These are phyloP conservation scores for Oreochromis mossambicus DNA, from an alignment of 2,797 vertebrate species.

Conservation along the genomic window DNA sequence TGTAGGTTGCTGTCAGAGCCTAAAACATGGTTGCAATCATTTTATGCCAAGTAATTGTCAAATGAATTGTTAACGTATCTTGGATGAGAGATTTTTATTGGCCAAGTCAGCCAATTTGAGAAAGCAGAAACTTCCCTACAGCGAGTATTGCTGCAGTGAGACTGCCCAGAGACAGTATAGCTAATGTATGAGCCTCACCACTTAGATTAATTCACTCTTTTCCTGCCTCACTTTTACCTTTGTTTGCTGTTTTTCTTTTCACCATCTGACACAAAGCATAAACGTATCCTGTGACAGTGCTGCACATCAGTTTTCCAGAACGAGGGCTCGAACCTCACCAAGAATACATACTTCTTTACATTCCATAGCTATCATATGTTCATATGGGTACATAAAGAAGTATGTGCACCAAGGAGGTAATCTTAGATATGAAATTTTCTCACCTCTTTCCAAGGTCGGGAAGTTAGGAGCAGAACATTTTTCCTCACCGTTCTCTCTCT, in stretches of 20 bases:
- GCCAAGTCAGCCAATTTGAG: conserved; percentile 66
- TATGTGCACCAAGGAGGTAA: conserved; percentile 96
- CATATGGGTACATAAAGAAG: conserved; percentile 99
- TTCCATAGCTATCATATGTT: conserved; percentile 99
- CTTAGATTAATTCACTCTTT: conserved; percentile 33
- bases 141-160: conserved; percentile 74
- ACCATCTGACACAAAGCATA: conserved; percentile 42
- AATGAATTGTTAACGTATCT: conserved; percentile 48
- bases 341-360: conserved; percentile 99
- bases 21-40: conserved; percentile 25
- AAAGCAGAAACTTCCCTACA: conserved; percentile 69
- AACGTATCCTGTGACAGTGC: conserved; percentile 31
- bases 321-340: conserved; percentile 84
- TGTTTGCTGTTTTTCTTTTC: conserved; percentile 17
- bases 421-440: conserved; percentile 60
- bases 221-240: neutral
- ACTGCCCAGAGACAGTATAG: conserved; percentile 76
- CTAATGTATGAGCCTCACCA: conserved; percentile 66
- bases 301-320: conserved; percentile 41
- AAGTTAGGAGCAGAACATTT: conserved; percentile 62
- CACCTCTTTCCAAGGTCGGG: conserved; percentile 72
- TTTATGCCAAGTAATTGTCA: conserved; percentile 48
- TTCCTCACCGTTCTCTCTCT: conserved; percentile 57
- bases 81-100: conserved; percentile 66
- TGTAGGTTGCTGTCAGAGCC: neutral